A percentile compares a stretch with the other conserved stretches of the same genome.
phyloP scores from a whole-genome alignment of 2,888 invertebrate genomes.

The Polylopha cassiicola region DNA sequence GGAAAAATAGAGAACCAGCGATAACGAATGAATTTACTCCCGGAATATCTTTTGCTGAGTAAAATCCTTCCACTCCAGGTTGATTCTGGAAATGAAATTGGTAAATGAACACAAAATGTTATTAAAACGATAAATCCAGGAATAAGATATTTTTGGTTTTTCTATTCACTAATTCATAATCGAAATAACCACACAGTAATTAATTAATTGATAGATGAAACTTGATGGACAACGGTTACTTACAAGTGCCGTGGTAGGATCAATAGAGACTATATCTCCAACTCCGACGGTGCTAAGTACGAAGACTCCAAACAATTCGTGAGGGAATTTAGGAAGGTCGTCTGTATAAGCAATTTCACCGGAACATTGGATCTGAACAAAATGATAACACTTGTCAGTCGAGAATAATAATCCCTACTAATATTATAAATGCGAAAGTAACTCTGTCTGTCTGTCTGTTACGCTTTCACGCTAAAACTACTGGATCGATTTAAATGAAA shows the following conservation, averaged over 20 bases:
- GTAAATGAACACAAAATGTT: too few species aligned
- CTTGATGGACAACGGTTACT: too few species aligned
- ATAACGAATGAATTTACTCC: conserved; percentile 76
- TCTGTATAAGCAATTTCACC: conserved; percentile 83
- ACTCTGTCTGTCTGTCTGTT: background rate
- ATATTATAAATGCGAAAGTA: background rate
- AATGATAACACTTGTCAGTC: conserved; percentile 48
- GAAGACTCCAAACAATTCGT: conserved; percentile 82
- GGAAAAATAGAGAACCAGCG: conserved; percentile 24
- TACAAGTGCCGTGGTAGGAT: conserved; percentile 79
- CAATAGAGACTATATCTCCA: conserved; percentile 76
- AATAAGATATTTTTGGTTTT: background rate
- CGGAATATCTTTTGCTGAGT: conserved; percentile 81
- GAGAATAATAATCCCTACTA: background rate
- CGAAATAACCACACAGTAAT: too few species aligned
- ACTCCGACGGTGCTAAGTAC: conserved; percentile 75
- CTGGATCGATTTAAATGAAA: too few species aligned
- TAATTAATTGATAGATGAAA: background rate
- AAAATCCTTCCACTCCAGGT: conserved; percentile 81
- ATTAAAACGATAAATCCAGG: too few species aligned
- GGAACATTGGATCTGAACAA: conserved; percentile 70
- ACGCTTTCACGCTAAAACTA: too few species aligned
- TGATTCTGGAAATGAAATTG: conserved; percentile 55
- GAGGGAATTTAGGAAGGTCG: conserved; percentile 74
- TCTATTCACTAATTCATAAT: background rate